These are phyloP conservation scores for Metridium senile DNA, from an alignment of 92 coral and sea anemone species.

Conservation along the genomic window DNA sequence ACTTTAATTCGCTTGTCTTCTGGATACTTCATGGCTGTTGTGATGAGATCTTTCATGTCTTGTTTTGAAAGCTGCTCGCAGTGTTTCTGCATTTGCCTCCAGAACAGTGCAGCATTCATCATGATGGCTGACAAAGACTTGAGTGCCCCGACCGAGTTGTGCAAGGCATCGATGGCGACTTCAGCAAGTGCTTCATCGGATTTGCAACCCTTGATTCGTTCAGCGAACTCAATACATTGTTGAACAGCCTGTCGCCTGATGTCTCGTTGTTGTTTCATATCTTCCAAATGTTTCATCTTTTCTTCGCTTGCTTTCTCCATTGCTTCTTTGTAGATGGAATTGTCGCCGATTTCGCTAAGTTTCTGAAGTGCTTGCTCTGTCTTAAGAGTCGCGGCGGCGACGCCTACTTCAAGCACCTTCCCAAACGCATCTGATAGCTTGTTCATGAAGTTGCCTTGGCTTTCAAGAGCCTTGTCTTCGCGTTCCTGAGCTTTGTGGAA, in stretches of 20 bases:
- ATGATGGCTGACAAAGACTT: slow-evolving; percentile 64
- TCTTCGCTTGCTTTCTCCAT: neutral
- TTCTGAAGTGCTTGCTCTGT: slow-evolving; percentile 27
- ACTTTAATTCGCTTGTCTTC: slow-evolving; percentile 58
- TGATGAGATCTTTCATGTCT: slow-evolving; percentile 30
- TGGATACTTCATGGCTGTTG: slow-evolving; percentile 48
- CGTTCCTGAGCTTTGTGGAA: slow-evolving; percentile 45
- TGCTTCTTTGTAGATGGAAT: neutral
- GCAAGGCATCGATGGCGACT: slow-evolving; percentile 65
- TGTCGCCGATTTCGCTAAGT: slow-evolving; percentile 33
- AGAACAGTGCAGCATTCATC: slow-evolving; percentile 72
- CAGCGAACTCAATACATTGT: too few species aligned
- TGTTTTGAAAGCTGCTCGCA: slow-evolving; percentile 48
- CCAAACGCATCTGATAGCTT: neutral
- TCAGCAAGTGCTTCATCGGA: slow-evolving; percentile 51
- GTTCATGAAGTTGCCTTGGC: slow-evolving; percentile 19
- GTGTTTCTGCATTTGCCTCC: slow-evolving; percentile 64
- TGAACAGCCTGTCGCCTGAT: slow-evolving; percentile 48
- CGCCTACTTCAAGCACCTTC: slow-evolving; percentile 3
- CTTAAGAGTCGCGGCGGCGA: neutral
- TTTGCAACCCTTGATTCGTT: slow-evolving; percentile 50
- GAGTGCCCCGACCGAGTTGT: slow-evolving; percentile 71
- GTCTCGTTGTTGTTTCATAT: slow-evolving; percentile 48
- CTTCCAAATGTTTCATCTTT: slow-evolving; percentile 56
- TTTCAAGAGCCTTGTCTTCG: slow-evolving; percentile 52